phyloP scores from a whole-genome alignment of 2,888 invertebrate genomes.

The Ichneumoninae sp. region DNA sequence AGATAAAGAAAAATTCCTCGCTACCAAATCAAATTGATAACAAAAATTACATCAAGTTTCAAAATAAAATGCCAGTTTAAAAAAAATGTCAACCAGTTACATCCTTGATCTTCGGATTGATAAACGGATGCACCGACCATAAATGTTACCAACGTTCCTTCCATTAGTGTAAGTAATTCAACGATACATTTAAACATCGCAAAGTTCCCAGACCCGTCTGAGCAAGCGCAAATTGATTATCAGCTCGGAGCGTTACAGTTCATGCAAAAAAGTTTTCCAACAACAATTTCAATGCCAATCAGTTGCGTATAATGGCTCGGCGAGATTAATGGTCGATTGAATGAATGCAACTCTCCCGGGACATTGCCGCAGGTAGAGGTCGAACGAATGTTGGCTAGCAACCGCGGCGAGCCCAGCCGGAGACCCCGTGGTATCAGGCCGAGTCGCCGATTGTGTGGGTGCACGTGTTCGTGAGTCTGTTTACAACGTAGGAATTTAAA shows the following conservation, averaged over 20 bases:
- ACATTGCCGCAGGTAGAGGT: slow-evolving; percentile 28
- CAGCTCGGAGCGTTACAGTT: neutral
- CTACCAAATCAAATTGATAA: too few species aligned
- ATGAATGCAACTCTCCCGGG: slow-evolving; percentile 33
- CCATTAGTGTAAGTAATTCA: neutral
- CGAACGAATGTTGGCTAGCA: slow-evolving; percentile 48
- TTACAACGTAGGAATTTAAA: slow-evolving; percentile 75
- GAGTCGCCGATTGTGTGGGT: slow-evolving; percentile 62
- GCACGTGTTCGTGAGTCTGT: slow-evolving; percentile 69
- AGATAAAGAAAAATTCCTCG: too few species aligned
- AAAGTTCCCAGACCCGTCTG: neutral
- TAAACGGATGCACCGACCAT: too few species aligned
- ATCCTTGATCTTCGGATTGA: too few species aligned
- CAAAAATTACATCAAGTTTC: too few species aligned
- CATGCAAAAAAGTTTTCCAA: neutral
- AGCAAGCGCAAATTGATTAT: neutral
- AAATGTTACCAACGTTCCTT: too few species aligned
- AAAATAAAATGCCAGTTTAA: too few species aligned
- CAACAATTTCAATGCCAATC: slow-evolving; percentile 15
- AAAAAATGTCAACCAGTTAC: too few species aligned
- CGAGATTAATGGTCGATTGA: slow-evolving; percentile 23
- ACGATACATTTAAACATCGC: neutral
- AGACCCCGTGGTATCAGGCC: slow-evolving; percentile 42
- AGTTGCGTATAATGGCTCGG: slow-evolving; percentile 1
- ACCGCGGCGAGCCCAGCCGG: slow-evolving; percentile 40